Conservation (phyloP, 2,113 vertebrate species). For the Gracilinanus agilis region DNA sequence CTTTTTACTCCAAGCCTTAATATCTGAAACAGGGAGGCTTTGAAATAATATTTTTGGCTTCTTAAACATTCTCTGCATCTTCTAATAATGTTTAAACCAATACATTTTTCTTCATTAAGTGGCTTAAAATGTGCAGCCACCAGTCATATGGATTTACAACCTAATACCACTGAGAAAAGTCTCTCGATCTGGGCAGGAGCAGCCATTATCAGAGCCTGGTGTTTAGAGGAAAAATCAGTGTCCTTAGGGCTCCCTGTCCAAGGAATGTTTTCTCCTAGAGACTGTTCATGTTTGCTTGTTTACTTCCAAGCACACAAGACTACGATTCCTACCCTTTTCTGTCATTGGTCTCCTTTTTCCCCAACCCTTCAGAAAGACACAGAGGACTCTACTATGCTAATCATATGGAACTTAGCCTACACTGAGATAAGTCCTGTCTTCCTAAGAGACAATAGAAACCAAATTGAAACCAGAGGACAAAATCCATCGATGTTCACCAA, state of each 20-base stretch:
- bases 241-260: not conserved
- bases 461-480: conserved; percentile 43
- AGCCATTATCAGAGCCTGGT: not conserved
- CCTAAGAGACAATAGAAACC: not conserved
- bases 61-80: conserved; percentile 66
- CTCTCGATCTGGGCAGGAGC: conserved; percentile 48
- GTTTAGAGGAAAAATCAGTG: conserved; percentile 7
- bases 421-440: not conserved
- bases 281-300: not conserved
- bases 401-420: not conserved
- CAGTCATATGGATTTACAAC: conserved; percentile 63
- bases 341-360: not conserved
- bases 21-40: conserved; percentile 63
- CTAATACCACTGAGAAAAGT: conserved; percentile 57
- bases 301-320: not conserved
- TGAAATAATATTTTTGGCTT: conserved; percentile 74
- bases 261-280: conserved; percentile 17
- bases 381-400: not conserved
- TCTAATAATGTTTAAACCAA: conserved; percentile 71
- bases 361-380: conserved; percentile 18
- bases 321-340: not conserved
- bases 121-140: conserved; percentile 70
- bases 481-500: conserved; percentile 44
- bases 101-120: conserved; percentile 55
- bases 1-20: conserved; percentile 58